Evolutionary conservation across 1,140 invertebrate species (phyloP).

Genomic region (Drosophila orena): DNA sequence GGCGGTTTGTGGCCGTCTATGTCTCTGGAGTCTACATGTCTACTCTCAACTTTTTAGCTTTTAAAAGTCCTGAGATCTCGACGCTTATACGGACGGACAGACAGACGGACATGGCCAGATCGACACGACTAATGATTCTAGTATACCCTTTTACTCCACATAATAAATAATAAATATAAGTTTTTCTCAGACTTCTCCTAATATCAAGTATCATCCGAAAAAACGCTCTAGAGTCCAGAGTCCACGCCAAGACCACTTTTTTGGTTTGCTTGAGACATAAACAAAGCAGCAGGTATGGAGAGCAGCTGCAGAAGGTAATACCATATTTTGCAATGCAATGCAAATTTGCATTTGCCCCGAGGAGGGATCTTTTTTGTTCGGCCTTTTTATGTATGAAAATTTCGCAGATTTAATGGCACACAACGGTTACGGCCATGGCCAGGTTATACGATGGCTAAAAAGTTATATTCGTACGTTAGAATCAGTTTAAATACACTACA

Average conservation of each 20-base stretch:
- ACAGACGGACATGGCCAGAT: no score
- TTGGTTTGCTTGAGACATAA: constrained; percentile 62
- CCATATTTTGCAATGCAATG: background rate
- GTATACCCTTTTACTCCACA: no score
- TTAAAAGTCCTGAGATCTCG: no score
- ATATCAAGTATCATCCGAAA: constrained; percentile 68
- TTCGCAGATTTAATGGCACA: constrained; percentile 39
- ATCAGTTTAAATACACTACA: constrained; percentile 49
- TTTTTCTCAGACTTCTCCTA: constrained; percentile 70
- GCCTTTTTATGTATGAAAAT: constrained; percentile 48
- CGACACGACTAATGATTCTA: no score
- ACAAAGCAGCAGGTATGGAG: constrained; percentile 50
- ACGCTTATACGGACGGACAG: no score
- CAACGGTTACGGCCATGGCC: constrained; percentile 48
- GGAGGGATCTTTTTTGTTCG: constrained; percentile 28
- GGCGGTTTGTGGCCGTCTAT: no score
- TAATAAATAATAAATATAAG: no score
- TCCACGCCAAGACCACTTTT: constrained; percentile 55
- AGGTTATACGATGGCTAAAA: constrained; percentile 8
- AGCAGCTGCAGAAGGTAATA: no score
- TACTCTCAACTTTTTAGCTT: no score
- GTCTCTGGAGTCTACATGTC: no score
- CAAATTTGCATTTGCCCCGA: constrained; percentile 49
- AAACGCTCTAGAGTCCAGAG: constrained; percentile 7
- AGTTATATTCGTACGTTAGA: constrained; percentile 19